phyloP scores from a whole-genome alignment of 2,797 vertebrate genomes.

The Sylvilagus floridanus region DNA sequence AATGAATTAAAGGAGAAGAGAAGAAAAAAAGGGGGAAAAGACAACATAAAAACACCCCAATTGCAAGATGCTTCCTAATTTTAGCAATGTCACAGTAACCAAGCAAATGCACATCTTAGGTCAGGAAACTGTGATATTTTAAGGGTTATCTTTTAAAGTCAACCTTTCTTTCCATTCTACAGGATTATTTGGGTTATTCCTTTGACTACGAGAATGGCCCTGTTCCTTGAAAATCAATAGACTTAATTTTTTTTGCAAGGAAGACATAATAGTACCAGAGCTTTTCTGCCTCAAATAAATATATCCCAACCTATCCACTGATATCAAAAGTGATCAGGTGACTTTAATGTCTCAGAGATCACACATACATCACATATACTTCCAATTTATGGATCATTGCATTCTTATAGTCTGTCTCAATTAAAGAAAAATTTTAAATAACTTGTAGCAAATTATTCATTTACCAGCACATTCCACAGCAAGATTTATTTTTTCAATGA shows the following conservation, averaged over 20 bases:
- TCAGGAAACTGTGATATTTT: not conserved
- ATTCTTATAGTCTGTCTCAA: not conserved
- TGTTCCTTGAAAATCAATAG: slow-evolving; percentile 47
- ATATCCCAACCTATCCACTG: not conserved
- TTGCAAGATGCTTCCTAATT: slow-evolving; percentile 15
- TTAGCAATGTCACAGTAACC: slow-evolving; percentile 10
- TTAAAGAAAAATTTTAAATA: not conserved
- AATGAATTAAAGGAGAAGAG: not conserved
- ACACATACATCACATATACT: not conserved
- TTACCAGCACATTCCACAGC: not conserved
- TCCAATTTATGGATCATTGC: not conserved
- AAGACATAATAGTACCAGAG: not conserved
- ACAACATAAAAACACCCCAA: not conserved
- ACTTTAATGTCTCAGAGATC: not conserved
- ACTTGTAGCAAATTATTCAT: not conserved
- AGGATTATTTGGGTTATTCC: slow-evolving; percentile 6
- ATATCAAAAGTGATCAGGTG: not conserved
- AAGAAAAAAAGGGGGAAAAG: not conserved
- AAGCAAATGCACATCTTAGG: not conserved
- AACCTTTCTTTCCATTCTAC: not conserved
- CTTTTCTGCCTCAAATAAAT: not conserved
- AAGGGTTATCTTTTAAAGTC: slow-evolving; percentile 49
- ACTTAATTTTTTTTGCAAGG: not conserved
- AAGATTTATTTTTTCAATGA: no score
- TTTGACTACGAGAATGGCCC: not conserved